A percentile compares a stretch with the other conserved stretches of the same genome.
Evolutionary conservation across 2,113 vertebrate species (phyloP).

Genomic region (Vanacampus margaritifer): DNA sequence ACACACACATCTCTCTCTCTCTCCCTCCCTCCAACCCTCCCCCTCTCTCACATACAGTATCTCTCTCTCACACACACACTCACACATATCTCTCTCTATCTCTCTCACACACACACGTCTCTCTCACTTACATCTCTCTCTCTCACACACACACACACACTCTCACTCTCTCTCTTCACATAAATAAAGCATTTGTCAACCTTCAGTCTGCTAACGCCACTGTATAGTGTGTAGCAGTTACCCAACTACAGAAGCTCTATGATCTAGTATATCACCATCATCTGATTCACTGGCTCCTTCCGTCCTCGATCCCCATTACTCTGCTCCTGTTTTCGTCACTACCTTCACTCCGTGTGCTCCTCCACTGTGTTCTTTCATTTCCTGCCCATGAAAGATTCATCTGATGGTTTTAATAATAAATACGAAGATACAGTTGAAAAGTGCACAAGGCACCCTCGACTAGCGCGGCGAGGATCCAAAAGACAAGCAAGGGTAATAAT

Average conservation of each 20-base stretch:
- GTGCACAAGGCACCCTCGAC: constrained; percentile 36
- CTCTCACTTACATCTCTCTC: no score
- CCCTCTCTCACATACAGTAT: no score
- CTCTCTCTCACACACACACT: no score
- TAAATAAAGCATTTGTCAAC: constrained; percentile 13
- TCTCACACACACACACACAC: no score
- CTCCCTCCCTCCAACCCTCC: no score
- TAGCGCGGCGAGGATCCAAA: constrained; percentile 32
- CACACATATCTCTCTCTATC: no score
- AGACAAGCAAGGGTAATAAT: constrained; percentile 45
- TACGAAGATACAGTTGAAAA: constrained; percentile 53
- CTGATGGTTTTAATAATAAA: constrained; percentile 61
- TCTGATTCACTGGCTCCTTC: constrained; percentile 1
- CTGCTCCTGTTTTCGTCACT: constrained; percentile 27
- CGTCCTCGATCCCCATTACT: not conserved
- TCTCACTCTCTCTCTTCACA: no score
- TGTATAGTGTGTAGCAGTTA: constrained; percentile 3
- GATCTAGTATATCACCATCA: not conserved
- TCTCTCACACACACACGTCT: no score
- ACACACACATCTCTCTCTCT: no score
- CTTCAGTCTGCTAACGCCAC: constrained; percentile 6
- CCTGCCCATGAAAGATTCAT: constrained; percentile 73
- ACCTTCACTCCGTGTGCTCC: constrained; percentile 34
- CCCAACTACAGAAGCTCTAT: not conserved
- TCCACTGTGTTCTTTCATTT: constrained; percentile 66